These are phyloP conservation scores for Prochilodus magdalenae DNA, from an alignment of 2,113 vertebrate species.

Conservation along the genomic window DNA sequence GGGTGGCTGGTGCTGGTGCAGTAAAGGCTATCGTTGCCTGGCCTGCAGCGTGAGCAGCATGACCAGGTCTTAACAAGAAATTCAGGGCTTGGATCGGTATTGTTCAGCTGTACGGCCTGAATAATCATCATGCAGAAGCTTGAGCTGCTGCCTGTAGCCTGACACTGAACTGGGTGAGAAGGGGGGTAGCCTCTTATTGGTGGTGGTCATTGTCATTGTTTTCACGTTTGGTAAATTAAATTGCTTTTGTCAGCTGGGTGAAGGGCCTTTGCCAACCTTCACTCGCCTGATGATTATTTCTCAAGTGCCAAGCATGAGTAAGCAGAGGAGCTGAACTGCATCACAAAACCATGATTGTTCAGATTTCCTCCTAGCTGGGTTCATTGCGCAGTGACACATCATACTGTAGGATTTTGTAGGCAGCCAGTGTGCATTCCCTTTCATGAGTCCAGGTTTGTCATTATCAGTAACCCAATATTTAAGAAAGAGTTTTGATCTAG, in stretches of 20 bases:
- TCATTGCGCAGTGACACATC: neutral
- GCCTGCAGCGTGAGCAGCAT: neutral
- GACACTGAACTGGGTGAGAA: neutral
- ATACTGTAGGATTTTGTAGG: neutral
- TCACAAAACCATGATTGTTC: neutral
- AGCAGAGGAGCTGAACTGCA: neutral
- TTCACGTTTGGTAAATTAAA: neutral
- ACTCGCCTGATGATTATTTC: too few species aligned
- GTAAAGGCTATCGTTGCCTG: neutral
- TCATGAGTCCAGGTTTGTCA: neutral
- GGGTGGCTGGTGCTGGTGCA: neutral
- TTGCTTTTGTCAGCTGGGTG: neutral
- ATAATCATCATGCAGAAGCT: neutral
- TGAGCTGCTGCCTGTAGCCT: neutral
- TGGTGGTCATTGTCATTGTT: neutral
- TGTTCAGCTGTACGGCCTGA: neutral
- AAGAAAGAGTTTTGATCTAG: neutral
- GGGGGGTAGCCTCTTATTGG: neutral
- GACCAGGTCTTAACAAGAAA: neutral
- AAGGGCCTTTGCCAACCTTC: neutral
- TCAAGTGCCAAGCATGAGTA: neutral
- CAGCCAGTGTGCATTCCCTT: neutral
- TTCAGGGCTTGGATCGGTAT: neutral
- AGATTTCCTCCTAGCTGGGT: neutral
- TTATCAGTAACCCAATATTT: neutral